Percentiles rank a stretch among this genome's conserved stretches.
phyloP scores from a whole-genome alignment of 2,797 vertebrate genomes.

The Taeniopygia guttata region DNA sequence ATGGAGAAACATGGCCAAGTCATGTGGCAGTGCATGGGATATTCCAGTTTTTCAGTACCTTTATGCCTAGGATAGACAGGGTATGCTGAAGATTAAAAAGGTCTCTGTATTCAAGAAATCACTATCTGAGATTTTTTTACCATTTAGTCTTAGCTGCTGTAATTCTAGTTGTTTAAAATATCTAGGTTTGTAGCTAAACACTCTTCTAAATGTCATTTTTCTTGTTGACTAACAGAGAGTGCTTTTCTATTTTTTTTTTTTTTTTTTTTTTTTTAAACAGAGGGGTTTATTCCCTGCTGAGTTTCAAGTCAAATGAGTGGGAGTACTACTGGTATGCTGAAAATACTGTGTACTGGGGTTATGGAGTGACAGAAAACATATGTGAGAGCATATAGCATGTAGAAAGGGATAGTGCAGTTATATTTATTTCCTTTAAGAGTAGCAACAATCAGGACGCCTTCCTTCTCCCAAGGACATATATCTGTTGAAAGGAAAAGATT shows the following conservation, averaged over 20 bases:
- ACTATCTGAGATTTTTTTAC: neutral
- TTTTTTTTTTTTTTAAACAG: neutral
- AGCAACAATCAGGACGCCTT: neutral
- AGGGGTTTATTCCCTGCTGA: neutral
- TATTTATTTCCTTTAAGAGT: neutral
- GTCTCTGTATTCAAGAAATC: neutral
- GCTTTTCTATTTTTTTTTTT: neutral
- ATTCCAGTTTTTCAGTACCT: neutral
- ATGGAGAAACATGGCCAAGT: neutral
- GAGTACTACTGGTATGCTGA: neutral
- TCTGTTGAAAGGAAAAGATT: neutral
- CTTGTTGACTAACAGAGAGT: neutral
- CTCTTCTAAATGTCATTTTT: neutral
- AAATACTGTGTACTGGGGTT: neutral
- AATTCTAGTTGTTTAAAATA: neutral
- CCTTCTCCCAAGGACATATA: neutral
- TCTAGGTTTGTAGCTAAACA: neutral
- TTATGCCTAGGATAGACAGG: neutral
- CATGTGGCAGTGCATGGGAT: fast-evolving
- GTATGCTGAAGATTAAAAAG: neutral
- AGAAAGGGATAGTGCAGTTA: neutral
- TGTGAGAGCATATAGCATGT: neutral
- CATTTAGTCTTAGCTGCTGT: neutral
- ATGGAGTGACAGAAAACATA: neutral
- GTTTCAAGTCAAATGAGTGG: neutral